Evolutionary conservation across 2,113 vertebrate genomes (phyloP), one percentile per base, ranked within the genome.

Genomic region (Cercocebus atys): DNA sequence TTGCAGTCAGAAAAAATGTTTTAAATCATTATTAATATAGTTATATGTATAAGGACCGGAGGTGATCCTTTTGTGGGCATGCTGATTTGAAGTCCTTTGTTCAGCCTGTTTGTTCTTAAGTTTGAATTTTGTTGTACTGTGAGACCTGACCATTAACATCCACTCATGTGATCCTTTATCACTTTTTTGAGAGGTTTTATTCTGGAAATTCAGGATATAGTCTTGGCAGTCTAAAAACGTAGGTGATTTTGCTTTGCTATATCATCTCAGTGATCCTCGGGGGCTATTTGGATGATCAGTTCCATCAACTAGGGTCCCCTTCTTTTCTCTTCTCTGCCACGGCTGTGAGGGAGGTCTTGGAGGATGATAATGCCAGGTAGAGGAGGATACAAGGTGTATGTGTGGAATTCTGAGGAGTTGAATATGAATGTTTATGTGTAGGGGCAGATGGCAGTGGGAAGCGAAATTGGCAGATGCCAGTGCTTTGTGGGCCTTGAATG

Each of bases 121-220:
- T 90, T 90, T 85, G 43, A 4, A 50, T 93, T 90, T 96, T 76
- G 86, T 70, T 81, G 35, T 83, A 52, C 35, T 35, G 13, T 59
- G 20, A 96, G 68, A 45, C 8, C 20, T 87, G 22, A 75, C 76
- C 40, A 90, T 90, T 52, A 90, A 59, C 7, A 76, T 94, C 57
- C 47, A 73, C 22, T 95, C 55, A 27, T 64, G 23, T 40, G 83
- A 73, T 66, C n/a, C 86, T 61, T 64, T 70, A 76, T 81, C 32
- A 47, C 11, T 59, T 92, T 94, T 89, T 43, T 17, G 68, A 82
- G 75, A 91, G 72, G 25, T 86, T 92, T 94, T 93, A 50, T 72
- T 82, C 52, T 79, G 68, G 72, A 20, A 95, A 92, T 95, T 95
- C 50, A 94, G 35, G 50, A 57, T 57, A 81, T 57, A 88, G n/a